Evolutionary conservation across 2,113 vertebrate species (phyloP), one percentile per base, ranked within the genome.

Genomic region (Tinamus guttatus): DNA sequence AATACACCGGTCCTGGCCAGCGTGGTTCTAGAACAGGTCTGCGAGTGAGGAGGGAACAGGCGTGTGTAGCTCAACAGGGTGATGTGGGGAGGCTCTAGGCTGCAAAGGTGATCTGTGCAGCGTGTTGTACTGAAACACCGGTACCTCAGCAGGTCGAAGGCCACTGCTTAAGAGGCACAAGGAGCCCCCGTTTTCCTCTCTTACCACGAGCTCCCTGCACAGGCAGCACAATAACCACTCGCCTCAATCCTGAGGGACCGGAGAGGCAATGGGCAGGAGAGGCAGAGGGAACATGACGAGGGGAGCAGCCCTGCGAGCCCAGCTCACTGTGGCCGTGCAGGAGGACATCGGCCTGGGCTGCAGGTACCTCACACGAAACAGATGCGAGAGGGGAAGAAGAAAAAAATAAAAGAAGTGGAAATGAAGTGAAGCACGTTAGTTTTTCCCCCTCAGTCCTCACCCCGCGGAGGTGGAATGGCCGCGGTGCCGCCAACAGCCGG

Each of bases 191-290:
- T 22, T 51, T n/a, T 34, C 18, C 9, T 18, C 14, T 68, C 49
- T 9, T 27, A 45, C 43, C 36, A n/a, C 8, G 30, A 30, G 28
- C 51, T 88, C 3, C 2, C 36, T 69, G 52, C 8, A 2, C 69
- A 58, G 51, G 0, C 0, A 0, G 36, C 2, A 6, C 2, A 36
- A 45, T 8, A 27, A 47, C 71, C 0, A 9, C 65, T 9, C 10
- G 64, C 41, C 52, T 79, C 41, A 25, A 1, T 8, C 56, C 7
- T 3, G 2, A 71, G 74, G 58, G 45, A 30, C 2, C 7, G 51
- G 49, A 47, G 14, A 30, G 14, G 27, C 30, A 40, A 43, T 8
- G 14, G 70, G 52, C 58, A 11, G 7, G 4, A 30, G 74, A 36
- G 41, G 6, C n/a, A 21, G 56, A 11, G 54, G n/a, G 24, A 36